These are phyloP conservation scores for Rhagoletis pomonella DNA, from an alignment of 1,140 invertebrate genomes.

Conservation along the genomic window DNA sequence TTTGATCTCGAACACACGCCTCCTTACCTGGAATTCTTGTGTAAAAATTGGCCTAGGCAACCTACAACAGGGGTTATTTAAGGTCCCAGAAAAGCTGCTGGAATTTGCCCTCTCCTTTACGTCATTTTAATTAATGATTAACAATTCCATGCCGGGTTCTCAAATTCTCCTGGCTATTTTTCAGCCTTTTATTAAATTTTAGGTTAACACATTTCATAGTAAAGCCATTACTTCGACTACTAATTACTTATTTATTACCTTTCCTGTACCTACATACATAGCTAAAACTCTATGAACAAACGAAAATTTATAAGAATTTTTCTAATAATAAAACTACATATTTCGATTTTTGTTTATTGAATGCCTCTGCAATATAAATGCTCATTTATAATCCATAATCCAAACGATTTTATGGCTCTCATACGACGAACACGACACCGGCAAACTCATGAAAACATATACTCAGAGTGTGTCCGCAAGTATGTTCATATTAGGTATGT, in stretches of 20 bases:
- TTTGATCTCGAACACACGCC: too few species aligned
- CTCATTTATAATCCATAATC: slow-evolving; percentile 52
- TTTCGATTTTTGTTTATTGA: background rate
- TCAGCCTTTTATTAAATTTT: too few species aligned
- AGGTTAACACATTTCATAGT: too few species aligned
- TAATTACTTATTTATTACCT: background rate
- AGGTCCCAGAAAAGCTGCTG: too few species aligned
- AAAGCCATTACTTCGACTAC: background rate
- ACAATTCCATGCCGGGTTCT: too few species aligned
- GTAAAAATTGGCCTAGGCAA: too few species aligned
- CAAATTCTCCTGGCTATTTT: too few species aligned
- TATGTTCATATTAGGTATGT: background rate
- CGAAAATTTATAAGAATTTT: background rate
- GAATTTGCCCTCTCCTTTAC: too few species aligned
- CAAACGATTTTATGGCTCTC: slow-evolving; percentile 27
- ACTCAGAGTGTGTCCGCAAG: background rate
- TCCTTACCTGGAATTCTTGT: too few species aligned
- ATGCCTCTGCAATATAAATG: slow-evolving; percentile 31
- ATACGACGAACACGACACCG: background rate
- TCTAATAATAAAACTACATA: background rate
- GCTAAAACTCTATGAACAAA: background rate
- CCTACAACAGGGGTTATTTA: too few species aligned
- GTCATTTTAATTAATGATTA: too few species aligned
- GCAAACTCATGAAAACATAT: background rate
- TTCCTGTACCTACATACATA: background rate